These are phyloP conservation scores for Iselma pallidipennis DNA, from an alignment of 2,888 invertebrate genomes.

Conservation along the genomic window DNA sequence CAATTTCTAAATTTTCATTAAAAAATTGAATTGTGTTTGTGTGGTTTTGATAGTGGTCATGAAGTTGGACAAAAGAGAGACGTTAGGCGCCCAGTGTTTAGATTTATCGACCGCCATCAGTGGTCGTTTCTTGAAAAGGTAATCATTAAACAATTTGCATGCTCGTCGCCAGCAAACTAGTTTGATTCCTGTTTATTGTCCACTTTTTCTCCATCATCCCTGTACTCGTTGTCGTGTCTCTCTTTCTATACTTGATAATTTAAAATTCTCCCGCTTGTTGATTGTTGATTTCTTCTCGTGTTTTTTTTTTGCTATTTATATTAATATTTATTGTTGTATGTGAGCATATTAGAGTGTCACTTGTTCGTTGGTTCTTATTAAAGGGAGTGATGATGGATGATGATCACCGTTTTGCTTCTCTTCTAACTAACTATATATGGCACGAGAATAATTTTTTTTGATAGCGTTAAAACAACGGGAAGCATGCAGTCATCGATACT, in stretches of 20 bases:
- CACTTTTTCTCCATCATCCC: constrained; percentile 12
- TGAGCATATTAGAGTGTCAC: constrained; percentile 7
- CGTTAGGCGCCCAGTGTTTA: background rate
- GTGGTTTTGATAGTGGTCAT: background rate
- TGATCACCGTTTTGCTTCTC: constrained; percentile 19
- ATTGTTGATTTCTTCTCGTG: background rate
- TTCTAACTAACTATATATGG: too few relatives aligned
- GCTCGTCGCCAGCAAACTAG: constrained; percentile 21
- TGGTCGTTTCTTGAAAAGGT: constrained; percentile 20
- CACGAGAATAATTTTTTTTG: constrained; percentile 46
- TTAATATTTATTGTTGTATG: too few relatives aligned
- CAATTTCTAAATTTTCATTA: too few relatives aligned
- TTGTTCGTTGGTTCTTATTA: constrained; percentile 2
- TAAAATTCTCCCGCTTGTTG: background rate
- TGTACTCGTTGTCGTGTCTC: too few relatives aligned
- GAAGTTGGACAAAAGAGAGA: background rate
- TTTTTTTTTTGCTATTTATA: too few relatives aligned
- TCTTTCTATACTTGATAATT: background rate
- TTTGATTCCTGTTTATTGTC: constrained; percentile 23
- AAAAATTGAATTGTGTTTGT: background rate
- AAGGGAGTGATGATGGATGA: constrained; percentile 29
- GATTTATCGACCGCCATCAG: constrained; percentile 2
- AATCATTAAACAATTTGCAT: constrained; percentile 26
- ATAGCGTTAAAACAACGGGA: constrained; percentile 48
- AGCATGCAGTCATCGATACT: constrained; percentile 53